Percentiles rank a stretch among this genome's conserved stretches.
phyloP scores from a whole-genome alignment of 2,888 invertebrate species.

The Aporophyla lueneburgensis region DNA sequence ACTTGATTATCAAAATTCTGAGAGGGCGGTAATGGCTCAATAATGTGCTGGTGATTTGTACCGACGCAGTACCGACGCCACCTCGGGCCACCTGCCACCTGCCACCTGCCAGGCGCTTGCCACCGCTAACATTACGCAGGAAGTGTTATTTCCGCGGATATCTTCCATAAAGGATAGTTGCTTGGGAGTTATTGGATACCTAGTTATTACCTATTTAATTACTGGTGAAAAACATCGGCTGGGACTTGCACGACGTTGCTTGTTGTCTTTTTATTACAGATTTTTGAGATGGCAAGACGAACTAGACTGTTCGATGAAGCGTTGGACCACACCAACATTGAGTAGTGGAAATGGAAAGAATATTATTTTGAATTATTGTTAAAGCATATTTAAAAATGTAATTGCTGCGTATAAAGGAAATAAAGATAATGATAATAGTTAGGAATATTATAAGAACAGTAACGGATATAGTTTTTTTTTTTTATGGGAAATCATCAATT shows the following conservation, averaged over 20 bases:
- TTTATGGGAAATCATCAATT: too few relatives aligned
- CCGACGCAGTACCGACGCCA: neutral
- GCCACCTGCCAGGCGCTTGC: neutral
- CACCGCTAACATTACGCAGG: slow-evolving; percentile 1
- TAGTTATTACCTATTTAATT: neutral
- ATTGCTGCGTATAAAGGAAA: neutral
- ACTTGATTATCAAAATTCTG: slow-evolving; percentile 79
- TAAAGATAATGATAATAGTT: neutral
- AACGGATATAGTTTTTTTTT: too few relatives aligned
- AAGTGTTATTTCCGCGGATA: neutral
- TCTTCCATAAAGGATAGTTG: neutral
- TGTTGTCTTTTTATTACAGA: neutral
- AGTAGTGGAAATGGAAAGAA: neutral
- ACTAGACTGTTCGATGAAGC: neutral
- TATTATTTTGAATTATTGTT: too few relatives aligned
- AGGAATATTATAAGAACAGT: neutral
- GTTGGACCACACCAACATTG: neutral
- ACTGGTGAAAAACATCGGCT: neutral
- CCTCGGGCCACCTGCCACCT: slow-evolving; percentile 1
- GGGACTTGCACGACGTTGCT: neutral
- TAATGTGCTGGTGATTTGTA: slow-evolving; percentile 74
- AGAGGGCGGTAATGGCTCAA: slow-evolving; percentile 73
- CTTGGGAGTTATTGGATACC: neutral
- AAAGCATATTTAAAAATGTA: neutral
- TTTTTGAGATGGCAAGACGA: neutral